Base-by-base conservation (phyloP, 2,113 vertebrate species). In the Dasyprocta punctata region DNA sequence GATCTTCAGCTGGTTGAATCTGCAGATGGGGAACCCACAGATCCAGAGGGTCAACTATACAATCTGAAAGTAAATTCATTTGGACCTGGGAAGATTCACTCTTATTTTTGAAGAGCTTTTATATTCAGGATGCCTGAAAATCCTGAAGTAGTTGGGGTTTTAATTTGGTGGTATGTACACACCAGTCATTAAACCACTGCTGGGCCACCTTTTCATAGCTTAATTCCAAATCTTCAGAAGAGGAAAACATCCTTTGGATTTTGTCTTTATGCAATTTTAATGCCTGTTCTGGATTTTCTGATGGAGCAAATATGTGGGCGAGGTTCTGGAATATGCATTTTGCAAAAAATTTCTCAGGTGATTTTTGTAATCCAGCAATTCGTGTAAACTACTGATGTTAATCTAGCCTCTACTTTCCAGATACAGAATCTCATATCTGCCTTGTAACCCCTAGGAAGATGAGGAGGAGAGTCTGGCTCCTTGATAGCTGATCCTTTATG, bases 101-200 rank as follows among this genome's bases (percentile, higher is more conserved):
- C 77, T 93, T 19, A 17, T 89, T 91, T 92, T 86, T 61, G n/a
- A 73, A 92, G 22, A 36, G 52, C 22, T 90, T 96, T 89, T 83
- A 56, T 58, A 24, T 65, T 73, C 14, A 80, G 36, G 33, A 65
- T 69, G 19, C 14, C 63, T 69, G 28, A 67, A 80, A 86, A 47
- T 71, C 67, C 80, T 75, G 78, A 77, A 93, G 38, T 47, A 38
- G 49, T 13, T 92, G 65, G 28, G 20, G 41, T 82, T 92, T 84
- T 92, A 83, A 95, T 47, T 58, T 69, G 47, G 33, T 60, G 71
- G 3, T 67, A 26, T 4, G 60, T 89, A 60, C 3, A 49, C 5
- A 38, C 41, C 44, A 67, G 65, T 92, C 14, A 36, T 65, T 78
- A 80, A 22, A 33, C 41, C 71, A 33, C 2, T 41, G 36, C 20